Base-by-base conservation (phyloP, 53 echinoderm and acorn worm genomes). In the Stichopus horrens region DNA sequence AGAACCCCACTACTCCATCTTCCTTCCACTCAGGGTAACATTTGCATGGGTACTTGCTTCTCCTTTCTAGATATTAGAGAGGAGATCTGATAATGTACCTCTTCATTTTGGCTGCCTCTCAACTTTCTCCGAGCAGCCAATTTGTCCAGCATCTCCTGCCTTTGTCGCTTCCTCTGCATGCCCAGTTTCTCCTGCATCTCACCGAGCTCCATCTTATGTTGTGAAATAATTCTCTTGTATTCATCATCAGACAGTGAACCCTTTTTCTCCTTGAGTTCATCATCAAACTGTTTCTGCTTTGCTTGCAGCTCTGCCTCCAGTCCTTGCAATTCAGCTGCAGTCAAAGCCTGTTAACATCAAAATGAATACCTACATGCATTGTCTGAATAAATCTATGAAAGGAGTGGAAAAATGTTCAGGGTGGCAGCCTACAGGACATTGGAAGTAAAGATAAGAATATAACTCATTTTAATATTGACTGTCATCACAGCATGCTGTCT, bases 141-240 rank as follows among this genome's bases (percentile, higher is more conserved):
- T 78, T 98, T 98, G 23, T 96, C 98, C 86, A 95, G 88, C 86
- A 98, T 88, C 13, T 89, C 79, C 59, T 92, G 92, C 6, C 94
- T 88, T 88, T 98, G 98, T 21, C 94, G 79, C 54, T 94, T 88
- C 57, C 93, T 89, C 92, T 93, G 92, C 0, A 57, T 63, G 8
- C 76, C 93, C 74, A 98, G 86, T 75, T 89, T 90, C 7, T 79
- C 82, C 74, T 89, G 89, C 20, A 96, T 76, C 66, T 89, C 86
- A 5, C 86, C 93, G 57, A 91, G 90, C 83, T 98, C 96, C 76
- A 89, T 77, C 66, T 94, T 90, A 88, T 98, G 99, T 23, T 92
- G 74, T 9, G 68, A 84, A 8, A 98, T 90, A 19, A 98, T 76
- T 20, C 88, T 88, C 54, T 82, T 83, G 77, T 94, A 98, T 18